Evolutionary conservation across 2,888 invertebrate genomes (phyloP).

Genomic region (Drosophila meridiana): DNA sequence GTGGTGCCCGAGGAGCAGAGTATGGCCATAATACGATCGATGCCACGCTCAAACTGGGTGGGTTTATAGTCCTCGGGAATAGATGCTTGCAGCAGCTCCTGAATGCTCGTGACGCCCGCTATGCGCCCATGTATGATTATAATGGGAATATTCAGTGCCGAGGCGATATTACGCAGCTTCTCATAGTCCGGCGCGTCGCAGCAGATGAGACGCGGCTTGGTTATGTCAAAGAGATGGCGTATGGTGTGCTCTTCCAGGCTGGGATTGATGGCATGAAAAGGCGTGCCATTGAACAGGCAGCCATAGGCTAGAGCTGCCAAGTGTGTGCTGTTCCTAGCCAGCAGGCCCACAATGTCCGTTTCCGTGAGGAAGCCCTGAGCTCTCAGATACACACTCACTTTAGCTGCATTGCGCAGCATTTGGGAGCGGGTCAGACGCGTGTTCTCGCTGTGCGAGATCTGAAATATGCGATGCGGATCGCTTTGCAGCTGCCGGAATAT

Average conservation of each 20-base stretch:
- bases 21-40: constrained; percentile 71
- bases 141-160: constrained; percentile 28
- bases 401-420: constrained; percentile 63
- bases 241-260: constrained; percentile 59
- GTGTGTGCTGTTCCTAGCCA: constrained; percentile 71
- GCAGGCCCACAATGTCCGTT: constrained; percentile 70
- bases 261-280: constrained; percentile 73
- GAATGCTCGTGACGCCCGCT: constrained; percentile 34
- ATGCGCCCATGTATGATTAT: constrained; percentile 46
- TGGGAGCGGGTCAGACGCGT: constrained; percentile 59
- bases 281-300: constrained; percentile 73
- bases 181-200: constrained; percentile 72
- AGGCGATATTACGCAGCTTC: constrained; percentile 51
- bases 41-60: constrained; percentile 42
- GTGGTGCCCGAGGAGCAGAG: constrained; percentile 84
- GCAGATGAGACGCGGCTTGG: constrained; percentile 72
- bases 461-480: constrained; percentile 62
- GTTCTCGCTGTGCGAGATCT: constrained; percentile 70
- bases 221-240: constrained; percentile 58
- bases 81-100: constrained; percentile 44
- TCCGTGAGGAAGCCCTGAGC: constrained; percentile 51
- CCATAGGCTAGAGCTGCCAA: constrained; percentile 71
- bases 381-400: constrained; percentile 59
- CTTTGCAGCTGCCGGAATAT: constrained; percentile 63
- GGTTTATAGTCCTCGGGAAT: constrained; percentile 47